Percentiles rank a stretch among this genome's conserved stretches.
Conservation (phyloP, 2,888 invertebrate genomes). For the Apeira syringaria region DNA sequence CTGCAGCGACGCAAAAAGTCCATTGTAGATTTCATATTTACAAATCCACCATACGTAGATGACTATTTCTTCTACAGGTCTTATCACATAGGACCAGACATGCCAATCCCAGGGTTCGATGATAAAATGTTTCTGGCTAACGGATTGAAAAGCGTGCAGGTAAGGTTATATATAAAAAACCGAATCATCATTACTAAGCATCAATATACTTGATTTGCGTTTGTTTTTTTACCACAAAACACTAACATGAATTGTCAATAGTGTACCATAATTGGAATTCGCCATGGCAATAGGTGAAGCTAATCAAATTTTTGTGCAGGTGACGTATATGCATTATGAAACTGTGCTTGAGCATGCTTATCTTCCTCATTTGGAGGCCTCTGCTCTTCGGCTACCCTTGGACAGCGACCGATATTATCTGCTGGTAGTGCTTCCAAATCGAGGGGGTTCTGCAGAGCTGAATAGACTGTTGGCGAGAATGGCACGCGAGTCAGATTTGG, state of each 20-base stretch:
- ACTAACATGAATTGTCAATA: conserved; percentile 27
- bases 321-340: conserved; percentile 90
- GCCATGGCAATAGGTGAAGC: conserved; percentile 27
- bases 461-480: conserved; percentile 86
- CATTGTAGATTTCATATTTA: conserved; percentile 68
- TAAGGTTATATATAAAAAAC: conserved; percentile 36
- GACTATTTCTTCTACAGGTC: conserved; percentile 66
- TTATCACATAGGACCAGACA: conserved; percentile 57
- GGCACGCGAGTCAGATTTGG: conserved; percentile 84
- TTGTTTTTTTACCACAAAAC: conserved; percentile 25
- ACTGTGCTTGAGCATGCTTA: conserved; percentile 90
- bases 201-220: conserved; percentile 14
- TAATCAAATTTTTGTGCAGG: conserved; percentile 56
- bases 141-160: conserved; percentile 71
- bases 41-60: conserved; percentile 63
- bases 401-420: conserved; percentile 92
- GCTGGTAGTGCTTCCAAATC: conserved; percentile 88
- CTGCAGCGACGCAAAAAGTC: conserved; percentile 68
- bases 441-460: conserved; percentile 84
- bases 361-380: conserved; percentile 87
- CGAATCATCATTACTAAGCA: conserved; percentile 17
- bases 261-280: conserved; percentile 27
- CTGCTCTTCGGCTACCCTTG: conserved; percentile 89
- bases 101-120: conserved; percentile 43
- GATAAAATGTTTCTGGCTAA: conserved; percentile 69